Percentiles rank a stretch among this genome's conserved stretches.
Evolutionary conservation across 2,113 vertebrate species (phyloP).

Genomic region (Todiramphus saurophagus): DNA sequence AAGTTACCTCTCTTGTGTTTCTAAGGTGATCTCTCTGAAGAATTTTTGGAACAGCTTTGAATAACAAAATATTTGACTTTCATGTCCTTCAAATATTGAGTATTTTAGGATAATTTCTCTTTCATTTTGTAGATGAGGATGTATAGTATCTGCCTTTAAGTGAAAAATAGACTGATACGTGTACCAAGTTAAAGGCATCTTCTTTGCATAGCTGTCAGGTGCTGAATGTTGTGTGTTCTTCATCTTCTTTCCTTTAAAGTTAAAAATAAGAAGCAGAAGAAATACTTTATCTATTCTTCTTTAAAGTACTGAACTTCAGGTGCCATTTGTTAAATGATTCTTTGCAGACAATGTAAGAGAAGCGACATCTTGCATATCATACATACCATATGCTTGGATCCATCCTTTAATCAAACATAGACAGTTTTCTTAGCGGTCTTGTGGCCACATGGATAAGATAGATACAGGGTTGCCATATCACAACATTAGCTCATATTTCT

Average conservation of each 20-base stretch:
- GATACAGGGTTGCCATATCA: neutral
- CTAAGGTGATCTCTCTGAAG: neutral
- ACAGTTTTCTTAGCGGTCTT: neutral
- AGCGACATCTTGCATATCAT: neutral
- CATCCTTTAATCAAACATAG: neutral
- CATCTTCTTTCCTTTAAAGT: neutral
- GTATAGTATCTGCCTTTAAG: neutral
- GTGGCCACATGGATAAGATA: neutral
- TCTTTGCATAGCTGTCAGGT: neutral
- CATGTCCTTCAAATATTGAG: neutral
- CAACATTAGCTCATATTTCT: neutral
- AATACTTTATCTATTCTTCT: neutral
- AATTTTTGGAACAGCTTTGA: neutral
- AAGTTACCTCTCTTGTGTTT: conserved; percentile 7
- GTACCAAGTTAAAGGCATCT: neutral
- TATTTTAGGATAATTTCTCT: neutral
- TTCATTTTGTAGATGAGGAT: neutral
- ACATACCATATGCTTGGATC: neutral
- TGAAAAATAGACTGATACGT: neutral
- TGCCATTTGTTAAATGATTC: neutral
- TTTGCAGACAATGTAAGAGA: neutral
- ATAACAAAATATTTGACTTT: neutral
- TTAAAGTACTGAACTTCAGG: neutral
- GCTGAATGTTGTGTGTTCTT: neutral
- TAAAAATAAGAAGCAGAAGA: neutral